A percentile compares a stretch with the other conserved stretches of the same genome.
Conservation (phyloP, 1,140 invertebrate species). For the Melanaphis sacchari region DNA sequence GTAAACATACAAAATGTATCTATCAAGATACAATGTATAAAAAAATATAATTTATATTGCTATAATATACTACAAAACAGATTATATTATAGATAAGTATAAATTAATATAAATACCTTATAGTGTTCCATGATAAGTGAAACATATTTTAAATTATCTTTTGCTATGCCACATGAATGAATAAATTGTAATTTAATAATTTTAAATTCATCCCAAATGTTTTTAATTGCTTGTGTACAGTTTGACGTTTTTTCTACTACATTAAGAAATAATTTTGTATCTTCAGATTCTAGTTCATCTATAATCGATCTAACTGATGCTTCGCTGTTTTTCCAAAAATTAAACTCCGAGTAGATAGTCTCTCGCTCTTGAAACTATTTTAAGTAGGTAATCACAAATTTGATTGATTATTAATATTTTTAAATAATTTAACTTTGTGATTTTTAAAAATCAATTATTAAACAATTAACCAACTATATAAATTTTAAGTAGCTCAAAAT, state of each 20-base stretch:
- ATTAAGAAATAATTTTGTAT: slow-evolving; percentile 6
- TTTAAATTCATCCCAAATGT: slow-evolving; percentile 34
- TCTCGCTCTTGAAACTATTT: slow-evolving; percentile 37
- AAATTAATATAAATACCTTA: slow-evolving; percentile 16
- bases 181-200: neutral
- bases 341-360: slow-evolving; percentile 6
- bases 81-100: neutral
- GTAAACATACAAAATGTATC: neutral
- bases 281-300: slow-evolving; percentile 29
- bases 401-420: neutral
- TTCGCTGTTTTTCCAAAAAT: slow-evolving; percentile 29
- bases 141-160: slow-evolving; percentile 49
- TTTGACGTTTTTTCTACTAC: slow-evolving; percentile 17
- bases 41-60: neutral
- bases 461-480: neutral
- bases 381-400: neutral
- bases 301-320: slow-evolving; percentile 23
- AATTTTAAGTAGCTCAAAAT: neutral
- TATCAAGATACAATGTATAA: neutral
- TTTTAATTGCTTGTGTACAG: neutral
- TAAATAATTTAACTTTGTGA: neutral
- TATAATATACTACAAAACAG: neutral
- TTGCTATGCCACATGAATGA: slow-evolving; percentile 4
- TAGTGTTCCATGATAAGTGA: slow-evolving; percentile 47
- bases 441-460: neutral